Conservation (phyloP, 1,140 invertebrate species). For the Rhopalosiphum padi region DNA sequence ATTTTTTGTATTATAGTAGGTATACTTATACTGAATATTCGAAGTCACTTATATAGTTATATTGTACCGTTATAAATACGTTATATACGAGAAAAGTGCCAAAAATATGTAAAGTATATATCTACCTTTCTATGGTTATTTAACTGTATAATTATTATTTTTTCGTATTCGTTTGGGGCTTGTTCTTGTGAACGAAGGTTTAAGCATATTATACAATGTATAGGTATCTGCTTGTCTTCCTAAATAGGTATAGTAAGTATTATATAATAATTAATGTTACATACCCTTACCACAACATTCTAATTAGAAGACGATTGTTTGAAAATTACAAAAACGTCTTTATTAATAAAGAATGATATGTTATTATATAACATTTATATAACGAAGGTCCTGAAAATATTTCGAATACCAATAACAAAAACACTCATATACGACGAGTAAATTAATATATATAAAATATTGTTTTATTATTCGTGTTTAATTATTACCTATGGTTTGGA, state of each 20-base stretch:
- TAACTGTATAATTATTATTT: neutral
- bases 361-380: neutral
- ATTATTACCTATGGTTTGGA: neutral
- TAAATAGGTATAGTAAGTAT: neutral
- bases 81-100: neutral
- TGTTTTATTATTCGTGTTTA: neutral
- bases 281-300: neutral
- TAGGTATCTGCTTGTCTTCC: neutral
- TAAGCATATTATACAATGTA: neutral
- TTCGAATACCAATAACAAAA: neutral
- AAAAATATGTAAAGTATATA: neutral
- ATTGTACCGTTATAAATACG: neutral
- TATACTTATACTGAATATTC: neutral
- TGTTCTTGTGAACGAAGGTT: neutral
- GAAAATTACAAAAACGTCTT: neutral
- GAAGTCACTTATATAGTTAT: neutral
- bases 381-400: neutral
- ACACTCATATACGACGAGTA: neutral
- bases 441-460: neutral
- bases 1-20: too few relatives aligned
- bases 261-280: neutral
- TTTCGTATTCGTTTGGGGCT: neutral
- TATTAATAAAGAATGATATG: neutral
- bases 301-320: neutral
- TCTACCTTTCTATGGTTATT: neutral